Evolutionary conservation across 1,140 invertebrate species (phyloP).

Genomic region (Paraescarpia echinospica): DNA sequence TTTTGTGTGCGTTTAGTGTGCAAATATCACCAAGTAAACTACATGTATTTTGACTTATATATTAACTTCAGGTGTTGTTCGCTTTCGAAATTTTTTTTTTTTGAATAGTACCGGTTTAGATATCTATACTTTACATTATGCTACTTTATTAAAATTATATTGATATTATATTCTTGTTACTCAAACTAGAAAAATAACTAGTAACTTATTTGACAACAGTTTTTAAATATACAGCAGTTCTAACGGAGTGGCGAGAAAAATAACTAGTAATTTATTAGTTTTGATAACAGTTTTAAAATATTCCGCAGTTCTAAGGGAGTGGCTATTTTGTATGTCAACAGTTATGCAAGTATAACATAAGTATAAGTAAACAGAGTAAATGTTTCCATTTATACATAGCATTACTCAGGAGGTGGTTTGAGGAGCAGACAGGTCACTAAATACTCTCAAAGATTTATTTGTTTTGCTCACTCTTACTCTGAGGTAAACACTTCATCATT

Average conservation of each 20-base stretch:
- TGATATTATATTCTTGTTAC: not conserved
- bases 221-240: not conserved
- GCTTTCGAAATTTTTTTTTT: too few relatives aligned
- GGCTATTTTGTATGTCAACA: not conserved
- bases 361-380: too few relatives aligned
- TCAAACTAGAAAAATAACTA: not conserved
- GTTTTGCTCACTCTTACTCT: not conserved
- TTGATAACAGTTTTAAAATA: not conserved
- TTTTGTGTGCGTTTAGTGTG: too few relatives aligned
- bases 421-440: not conserved
- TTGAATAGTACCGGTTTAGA: too few relatives aligned
- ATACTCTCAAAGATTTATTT: not conserved
- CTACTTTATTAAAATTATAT: not conserved
- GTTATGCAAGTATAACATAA: too few relatives aligned
- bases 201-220: not conserved
- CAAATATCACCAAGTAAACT: too few relatives aligned
- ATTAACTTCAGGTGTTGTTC: too few relatives aligned
- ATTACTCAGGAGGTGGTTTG: not conserved
- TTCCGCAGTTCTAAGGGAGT: not conserved
- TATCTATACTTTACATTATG: not conserved
- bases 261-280: not conserved
- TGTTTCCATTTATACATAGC: not conserved
- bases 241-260: not conserved
- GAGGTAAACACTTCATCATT: not conserved
- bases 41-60: too few relatives aligned